phyloP scores from a whole-genome alignment of 2,113 vertebrate species.

The Lamprologus tigripictilis region DNA sequence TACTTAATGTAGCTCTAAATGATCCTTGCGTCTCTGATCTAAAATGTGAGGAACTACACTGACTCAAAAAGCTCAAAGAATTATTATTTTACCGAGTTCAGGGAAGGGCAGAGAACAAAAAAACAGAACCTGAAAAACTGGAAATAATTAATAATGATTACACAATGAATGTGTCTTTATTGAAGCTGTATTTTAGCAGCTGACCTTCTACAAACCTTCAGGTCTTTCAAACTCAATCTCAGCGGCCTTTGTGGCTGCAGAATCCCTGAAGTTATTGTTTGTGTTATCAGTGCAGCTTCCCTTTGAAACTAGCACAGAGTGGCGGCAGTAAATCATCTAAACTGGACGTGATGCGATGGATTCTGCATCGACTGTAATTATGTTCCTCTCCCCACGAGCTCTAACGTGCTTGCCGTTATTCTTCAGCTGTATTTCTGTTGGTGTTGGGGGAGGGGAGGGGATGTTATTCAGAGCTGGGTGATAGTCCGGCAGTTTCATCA shows the following conservation, averaged over 20 bases:
- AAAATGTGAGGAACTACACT: neutral
- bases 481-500: neutral
- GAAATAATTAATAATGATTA: neutral
- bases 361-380: neutral
- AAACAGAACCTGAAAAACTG: neutral
- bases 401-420: neutral
- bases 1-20: neutral
- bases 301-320: neutral
- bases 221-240: neutral
- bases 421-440: neutral
- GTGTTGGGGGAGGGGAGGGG: neutral
- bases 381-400: neutral
- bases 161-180: neutral
- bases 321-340: neutral
- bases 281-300: neutral
- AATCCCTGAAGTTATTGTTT: neutral
- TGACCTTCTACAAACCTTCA: neutral
- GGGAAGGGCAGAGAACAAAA: neutral
- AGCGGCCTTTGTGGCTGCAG: neutral
- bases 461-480: neutral
- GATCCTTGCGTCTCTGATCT: neutral
- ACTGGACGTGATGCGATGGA: neutral
- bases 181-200: neutral
- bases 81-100: neutral
- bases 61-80: neutral